phyloP scores from a whole-genome alignment of 35 echinoderm and acorn worm genomes.

The Heliocidaris tuberculata region DNA sequence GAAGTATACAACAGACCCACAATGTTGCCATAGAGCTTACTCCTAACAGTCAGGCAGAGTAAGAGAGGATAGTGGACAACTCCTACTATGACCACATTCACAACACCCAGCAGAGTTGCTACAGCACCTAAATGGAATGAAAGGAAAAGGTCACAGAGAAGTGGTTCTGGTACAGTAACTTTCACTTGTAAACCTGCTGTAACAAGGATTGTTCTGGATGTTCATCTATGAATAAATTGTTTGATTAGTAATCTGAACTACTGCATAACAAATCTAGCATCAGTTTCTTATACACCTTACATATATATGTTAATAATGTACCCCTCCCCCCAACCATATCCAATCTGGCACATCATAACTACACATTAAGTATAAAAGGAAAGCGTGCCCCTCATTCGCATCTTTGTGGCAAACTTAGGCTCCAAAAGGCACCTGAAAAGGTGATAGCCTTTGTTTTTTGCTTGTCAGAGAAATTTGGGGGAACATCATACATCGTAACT shows the following conservation, averaged over 20 bases:
- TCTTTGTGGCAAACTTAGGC: no score
- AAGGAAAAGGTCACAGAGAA: not conserved
- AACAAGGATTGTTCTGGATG: no score
- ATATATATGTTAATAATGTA: no score
- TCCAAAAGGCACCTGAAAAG: no score
- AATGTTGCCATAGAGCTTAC: constrained; percentile 6
- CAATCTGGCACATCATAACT: no score
- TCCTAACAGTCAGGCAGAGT: not conserved
- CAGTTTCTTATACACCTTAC: no score
- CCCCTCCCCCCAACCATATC: no score
- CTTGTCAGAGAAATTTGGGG: not conserved
- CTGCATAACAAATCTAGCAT: no score
- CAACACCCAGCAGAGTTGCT: not conserved
- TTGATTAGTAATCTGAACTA: no score
- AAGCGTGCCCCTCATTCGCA: not conserved
- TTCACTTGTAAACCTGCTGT: no score
- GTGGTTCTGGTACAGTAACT: not conserved
- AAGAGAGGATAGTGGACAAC: not conserved
- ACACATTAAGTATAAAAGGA: not conserved
- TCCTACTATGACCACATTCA: not conserved
- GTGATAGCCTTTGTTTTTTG: not conserved
- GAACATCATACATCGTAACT: no score
- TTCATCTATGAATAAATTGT: no score
- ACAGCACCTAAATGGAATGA: not conserved
- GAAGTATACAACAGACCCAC: not conserved